These are phyloP conservation scores for Spea multiplicata DNA, from an alignment of 2,113 vertebrate genomes.

Conservation along the genomic window DNA sequence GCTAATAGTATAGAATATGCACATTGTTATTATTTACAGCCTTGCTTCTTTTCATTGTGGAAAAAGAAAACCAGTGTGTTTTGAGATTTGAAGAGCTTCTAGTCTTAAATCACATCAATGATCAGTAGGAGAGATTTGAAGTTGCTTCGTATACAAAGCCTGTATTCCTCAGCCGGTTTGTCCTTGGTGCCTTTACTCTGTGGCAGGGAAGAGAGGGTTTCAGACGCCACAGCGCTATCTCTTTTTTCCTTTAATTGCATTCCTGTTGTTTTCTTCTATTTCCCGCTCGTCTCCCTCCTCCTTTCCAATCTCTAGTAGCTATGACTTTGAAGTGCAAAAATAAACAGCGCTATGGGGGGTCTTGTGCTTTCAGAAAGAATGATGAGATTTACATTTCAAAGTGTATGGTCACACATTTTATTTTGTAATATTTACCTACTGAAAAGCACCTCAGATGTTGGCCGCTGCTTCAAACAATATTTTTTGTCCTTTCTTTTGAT, in stretches of 20 bases:
- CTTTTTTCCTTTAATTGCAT: constrained; percentile 56
- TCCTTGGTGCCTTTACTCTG: background rate
- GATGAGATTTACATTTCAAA: constrained; percentile 63
- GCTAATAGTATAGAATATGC: too few species aligned
- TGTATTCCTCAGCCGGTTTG: background rate
- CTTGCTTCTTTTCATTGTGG: too few species aligned
- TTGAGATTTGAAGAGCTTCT: too few species aligned
- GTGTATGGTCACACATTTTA: constrained; percentile 68
- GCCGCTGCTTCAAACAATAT: constrained; percentile 53
- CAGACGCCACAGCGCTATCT: constrained; percentile 44
- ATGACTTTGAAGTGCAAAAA: constrained; percentile 59
- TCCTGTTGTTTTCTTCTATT: constrained; percentile 56
- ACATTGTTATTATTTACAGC: too few species aligned
- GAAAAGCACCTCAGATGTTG: constrained; percentile 57
- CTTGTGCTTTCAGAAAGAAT: constrained; percentile 19
- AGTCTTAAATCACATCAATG: background rate
- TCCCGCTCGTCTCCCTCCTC: constrained; percentile 12
- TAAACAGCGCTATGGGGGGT: constrained; percentile 27
- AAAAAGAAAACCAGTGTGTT: too few species aligned
- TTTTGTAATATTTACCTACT: constrained; percentile 60
- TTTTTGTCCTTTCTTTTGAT: constrained; percentile 54
- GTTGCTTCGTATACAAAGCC: background rate
- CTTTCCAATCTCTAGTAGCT: constrained; percentile 59
- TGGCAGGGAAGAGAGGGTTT: background rate
- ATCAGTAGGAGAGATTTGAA: background rate